phyloP scores from a whole-genome alignment of 2,888 invertebrate genomes.

The Sesamia inferens region DNA sequence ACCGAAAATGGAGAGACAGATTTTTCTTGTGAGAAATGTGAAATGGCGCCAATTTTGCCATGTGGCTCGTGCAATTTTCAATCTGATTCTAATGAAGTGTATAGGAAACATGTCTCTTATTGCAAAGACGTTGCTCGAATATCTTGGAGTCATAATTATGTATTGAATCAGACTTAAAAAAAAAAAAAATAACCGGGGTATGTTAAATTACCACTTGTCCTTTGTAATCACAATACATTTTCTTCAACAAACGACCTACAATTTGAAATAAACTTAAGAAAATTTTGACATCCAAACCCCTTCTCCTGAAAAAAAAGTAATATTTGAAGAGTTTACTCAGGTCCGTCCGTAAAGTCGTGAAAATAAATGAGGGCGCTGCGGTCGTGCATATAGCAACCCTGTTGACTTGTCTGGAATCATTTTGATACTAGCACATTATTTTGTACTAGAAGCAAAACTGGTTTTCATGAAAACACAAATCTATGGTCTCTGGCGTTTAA shows the following conservation, averaged over 20 bases:
- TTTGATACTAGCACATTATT: too few relatives aligned
- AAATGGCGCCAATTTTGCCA: slow-evolving; percentile 40
- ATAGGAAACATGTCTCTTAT: slow-evolving; percentile 46
- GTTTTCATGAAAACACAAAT: too few relatives aligned
- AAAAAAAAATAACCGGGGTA: not conserved
- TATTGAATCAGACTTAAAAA: slow-evolving; percentile 55
- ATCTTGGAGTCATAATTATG: slow-evolving; percentile 50
- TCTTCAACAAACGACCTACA: not conserved
- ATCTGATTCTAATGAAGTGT: slow-evolving; percentile 41
- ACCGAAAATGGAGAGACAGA: slow-evolving; percentile 32
- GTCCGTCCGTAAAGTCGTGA: too few relatives aligned
- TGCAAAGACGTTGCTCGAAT: slow-evolving; percentile 55
- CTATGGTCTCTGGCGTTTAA: too few relatives aligned
- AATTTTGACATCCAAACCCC: too few relatives aligned
- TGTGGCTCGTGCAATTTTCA: slow-evolving; percentile 53
- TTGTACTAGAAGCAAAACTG: too few relatives aligned
- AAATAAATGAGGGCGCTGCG: too few relatives aligned
- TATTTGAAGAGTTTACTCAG: not conserved
- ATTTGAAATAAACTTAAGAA: too few relatives aligned
- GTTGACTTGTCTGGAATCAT: too few relatives aligned
- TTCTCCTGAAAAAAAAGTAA: not conserved
- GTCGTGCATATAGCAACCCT: too few relatives aligned
- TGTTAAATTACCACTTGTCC: not conserved
- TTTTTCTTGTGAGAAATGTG: slow-evolving; percentile 50
- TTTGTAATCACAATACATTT: not conserved